phyloP scores from a whole-genome alignment of 2,113 vertebrate genomes.

The Cavia aperea region DNA sequence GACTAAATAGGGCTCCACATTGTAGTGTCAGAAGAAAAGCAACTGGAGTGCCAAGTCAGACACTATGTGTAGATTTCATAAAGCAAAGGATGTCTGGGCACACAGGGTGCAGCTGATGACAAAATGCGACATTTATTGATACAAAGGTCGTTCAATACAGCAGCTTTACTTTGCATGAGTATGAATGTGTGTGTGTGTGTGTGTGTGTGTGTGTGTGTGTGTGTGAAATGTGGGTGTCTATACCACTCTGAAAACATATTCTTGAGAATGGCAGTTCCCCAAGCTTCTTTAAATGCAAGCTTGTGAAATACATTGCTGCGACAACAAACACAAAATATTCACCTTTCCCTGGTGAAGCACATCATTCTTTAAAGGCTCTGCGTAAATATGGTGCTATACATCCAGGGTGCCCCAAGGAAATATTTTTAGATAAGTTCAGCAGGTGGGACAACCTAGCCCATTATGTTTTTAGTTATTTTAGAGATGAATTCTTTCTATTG shows the following conservation, averaged over 20 bases:
- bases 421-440: not conserved
- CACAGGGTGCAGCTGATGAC: not conserved
- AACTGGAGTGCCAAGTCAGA: not conserved
- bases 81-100: not conserved
- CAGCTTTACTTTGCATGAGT: not conserved
- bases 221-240: not conserved
- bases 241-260: not conserved
- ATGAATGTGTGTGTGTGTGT: not conserved
- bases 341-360: not conserved
- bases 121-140: not conserved
- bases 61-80: not conserved
- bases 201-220: not conserved
- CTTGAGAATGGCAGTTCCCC: not conserved
- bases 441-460: not conserved
- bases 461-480: constrained; percentile 29
- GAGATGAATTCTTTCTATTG: not conserved
- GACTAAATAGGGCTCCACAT: not conserved
- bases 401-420: not conserved
- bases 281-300: not conserved
- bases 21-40: not conserved
- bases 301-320: constrained; percentile 27
- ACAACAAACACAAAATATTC: not conserved
- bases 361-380: not conserved
- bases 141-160: not conserved
- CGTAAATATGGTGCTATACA: constrained; percentile 7